Percentiles rank a stretch among this genome's conserved stretches.
These are phyloP conservation scores for Pachypsylla venusta DNA, from an alignment of 1,140 invertebrate species.

Conservation along the genomic window DNA sequence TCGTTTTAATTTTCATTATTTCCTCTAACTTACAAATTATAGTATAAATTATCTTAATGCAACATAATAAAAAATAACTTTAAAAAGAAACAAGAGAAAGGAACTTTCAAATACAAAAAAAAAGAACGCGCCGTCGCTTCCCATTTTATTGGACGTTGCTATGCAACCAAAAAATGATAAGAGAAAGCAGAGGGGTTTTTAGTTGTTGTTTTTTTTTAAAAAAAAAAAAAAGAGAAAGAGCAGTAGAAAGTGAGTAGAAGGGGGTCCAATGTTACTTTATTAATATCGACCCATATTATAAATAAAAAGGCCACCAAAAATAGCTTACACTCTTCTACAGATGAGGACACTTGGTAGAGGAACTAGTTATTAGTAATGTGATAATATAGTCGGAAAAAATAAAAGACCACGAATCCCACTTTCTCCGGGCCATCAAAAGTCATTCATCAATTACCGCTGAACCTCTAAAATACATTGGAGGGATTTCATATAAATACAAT, in stretches of 20 bases:
- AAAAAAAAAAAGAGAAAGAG: background rate
- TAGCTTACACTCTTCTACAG: too few species aligned
- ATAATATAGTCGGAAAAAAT: too few species aligned
- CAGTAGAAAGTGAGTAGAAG: background rate
- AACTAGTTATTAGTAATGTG: too few species aligned
- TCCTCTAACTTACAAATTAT: conserved; percentile 5
- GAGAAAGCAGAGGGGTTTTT: conserved; percentile 8
- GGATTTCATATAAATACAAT: too few species aligned
- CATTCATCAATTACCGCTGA: too few species aligned
- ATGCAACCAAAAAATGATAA: background rate
- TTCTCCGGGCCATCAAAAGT: too few species aligned
- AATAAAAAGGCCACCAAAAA: too few species aligned
- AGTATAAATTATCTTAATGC: conserved; percentile 9
- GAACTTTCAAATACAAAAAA: background rate
- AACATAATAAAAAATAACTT: conserved; percentile 2
- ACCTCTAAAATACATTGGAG: too few species aligned
- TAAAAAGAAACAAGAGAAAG: background rate
- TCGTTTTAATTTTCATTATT: conserved; percentile 6
- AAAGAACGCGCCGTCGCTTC: conserved; percentile 3
- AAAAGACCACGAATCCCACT: too few species aligned
- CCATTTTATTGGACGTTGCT: conserved; percentile 7
- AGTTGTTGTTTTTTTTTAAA: too few species aligned
- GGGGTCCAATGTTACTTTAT: conserved; percentile 3
- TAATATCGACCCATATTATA: conserved; percentile 4
- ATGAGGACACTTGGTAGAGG: too few species aligned